Conservation (phyloP, 2,113 vertebrate genomes). For the Bos taurus region DNA sequence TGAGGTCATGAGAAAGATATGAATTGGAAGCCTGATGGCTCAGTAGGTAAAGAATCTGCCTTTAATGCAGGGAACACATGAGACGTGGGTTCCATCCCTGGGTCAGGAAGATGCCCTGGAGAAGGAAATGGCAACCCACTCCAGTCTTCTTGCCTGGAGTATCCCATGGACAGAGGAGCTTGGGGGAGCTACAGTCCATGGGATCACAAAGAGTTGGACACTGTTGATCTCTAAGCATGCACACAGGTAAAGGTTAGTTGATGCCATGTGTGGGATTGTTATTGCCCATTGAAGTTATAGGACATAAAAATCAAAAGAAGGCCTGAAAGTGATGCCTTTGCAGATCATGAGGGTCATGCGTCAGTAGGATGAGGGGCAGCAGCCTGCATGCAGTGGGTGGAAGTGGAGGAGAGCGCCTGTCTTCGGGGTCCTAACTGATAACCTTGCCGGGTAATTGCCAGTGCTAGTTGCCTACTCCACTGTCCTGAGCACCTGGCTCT, state of each 20-base stretch:
- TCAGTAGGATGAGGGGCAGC: neutral
- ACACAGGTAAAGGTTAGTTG: neutral
- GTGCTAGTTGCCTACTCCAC: neutral
- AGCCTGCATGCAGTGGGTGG: neutral
- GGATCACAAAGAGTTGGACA: neutral
- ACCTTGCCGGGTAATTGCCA: neutral
- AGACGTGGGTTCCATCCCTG: neutral
- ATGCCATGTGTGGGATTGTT: neutral
- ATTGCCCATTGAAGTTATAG: neutral
- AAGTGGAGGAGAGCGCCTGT: neutral
- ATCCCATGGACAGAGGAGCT: neutral
- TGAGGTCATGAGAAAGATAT: neutral
- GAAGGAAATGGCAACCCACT: neutral
- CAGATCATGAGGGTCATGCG: neutral
- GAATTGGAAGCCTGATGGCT: fast-evolving
- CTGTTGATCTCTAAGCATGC: neutral
- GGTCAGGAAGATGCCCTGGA: neutral
- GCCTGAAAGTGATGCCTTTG: neutral
- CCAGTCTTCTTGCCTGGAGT: neutral
- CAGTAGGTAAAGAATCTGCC: neutral
- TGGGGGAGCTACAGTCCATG: neutral
- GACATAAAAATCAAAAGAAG: neutral
- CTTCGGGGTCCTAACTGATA: slow-evolving; percentile 13
- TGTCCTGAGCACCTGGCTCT: neutral
- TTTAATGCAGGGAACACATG: neutral